A percentile compares a stretch with the other conserved stretches of the same genome.
phyloP scores from a whole-genome alignment of 2,888 invertebrate genomes.

The Calameuta filiformis region DNA sequence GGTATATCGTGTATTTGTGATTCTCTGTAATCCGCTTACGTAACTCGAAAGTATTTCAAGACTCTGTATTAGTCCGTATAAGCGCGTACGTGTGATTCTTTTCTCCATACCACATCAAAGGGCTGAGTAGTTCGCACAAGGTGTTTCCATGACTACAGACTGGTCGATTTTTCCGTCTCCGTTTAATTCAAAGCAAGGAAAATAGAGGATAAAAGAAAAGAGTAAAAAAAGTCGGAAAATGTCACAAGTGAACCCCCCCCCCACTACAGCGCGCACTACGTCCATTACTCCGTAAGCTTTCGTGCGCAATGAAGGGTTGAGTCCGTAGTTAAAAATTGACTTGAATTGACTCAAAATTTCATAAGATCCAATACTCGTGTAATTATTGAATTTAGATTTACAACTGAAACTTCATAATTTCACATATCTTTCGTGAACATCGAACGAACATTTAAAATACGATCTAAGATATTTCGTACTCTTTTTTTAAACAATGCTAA shows the following conservation, averaged over 20 bases:
- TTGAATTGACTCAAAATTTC: background rate
- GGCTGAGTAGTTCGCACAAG: constrained; percentile 15
- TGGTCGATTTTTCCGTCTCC: constrained; percentile 51
- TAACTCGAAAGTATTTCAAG: background rate
- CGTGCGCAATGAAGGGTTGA: background rate
- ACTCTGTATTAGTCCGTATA: background rate
- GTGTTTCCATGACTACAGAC: constrained; percentile 54
- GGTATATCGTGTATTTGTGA: background rate
- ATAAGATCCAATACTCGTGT: background rate
- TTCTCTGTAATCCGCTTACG: background rate
- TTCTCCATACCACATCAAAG: background rate
- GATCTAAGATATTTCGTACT: background rate
- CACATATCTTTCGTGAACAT: too few relatives aligned
- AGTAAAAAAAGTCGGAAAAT: background rate
- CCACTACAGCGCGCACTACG: background rate
- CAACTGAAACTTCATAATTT: too few relatives aligned
- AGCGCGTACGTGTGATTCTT: background rate
- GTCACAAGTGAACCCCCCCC: background rate
- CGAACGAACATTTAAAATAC: background rate
- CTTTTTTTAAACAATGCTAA: background rate
- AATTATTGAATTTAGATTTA: too few relatives aligned
- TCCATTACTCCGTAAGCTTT: background rate
- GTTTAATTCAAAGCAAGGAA: constrained; percentile 24
- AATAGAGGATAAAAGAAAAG: constrained; percentile 22
- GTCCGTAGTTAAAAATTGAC: background rate